These are phyloP conservation scores for Procambarus clarkii DNA, from an alignment of 1,140 invertebrate species.

Conservation along the genomic window DNA sequence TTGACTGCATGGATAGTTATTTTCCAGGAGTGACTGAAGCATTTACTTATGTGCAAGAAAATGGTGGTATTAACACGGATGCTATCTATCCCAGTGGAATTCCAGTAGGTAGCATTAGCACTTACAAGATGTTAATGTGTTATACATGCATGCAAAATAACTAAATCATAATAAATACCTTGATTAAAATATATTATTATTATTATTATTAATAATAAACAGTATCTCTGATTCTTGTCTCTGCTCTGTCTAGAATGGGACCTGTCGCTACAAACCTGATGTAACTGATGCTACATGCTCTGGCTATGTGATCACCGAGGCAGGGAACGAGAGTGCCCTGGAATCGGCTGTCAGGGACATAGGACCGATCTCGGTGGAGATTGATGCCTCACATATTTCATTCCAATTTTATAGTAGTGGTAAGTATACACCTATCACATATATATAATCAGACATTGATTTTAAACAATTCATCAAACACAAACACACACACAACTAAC, in stretches of 20 bases:
- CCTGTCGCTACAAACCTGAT: conserved; percentile 83
- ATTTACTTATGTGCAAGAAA: conserved; percentile 82
- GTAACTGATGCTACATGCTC: conserved; percentile 83
- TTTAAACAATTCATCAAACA: too few species aligned
- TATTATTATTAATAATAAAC: too few species aligned
- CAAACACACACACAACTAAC: too few species aligned
- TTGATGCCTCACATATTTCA: conserved; percentile 80
- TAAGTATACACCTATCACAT: conserved; percentile 56
- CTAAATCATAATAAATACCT: too few species aligned
- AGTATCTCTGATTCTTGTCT: not conserved
- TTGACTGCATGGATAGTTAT: conserved; percentile 79
- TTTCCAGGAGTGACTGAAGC: conserved; percentile 82
- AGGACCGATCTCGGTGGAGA: conserved; percentile 86
- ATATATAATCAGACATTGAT: not conserved
- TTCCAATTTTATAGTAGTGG: conserved; percentile 88
- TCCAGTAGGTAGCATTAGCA: conserved; percentile 73
- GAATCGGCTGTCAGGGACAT: conserved; percentile 88
- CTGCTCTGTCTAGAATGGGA: conserved; percentile 64
- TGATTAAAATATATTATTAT: too few species aligned
- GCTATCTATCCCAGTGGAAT: conserved; percentile 92
- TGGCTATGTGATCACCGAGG: conserved; percentile 87
- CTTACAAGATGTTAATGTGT: too few species aligned
- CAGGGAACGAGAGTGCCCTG: conserved; percentile 83
- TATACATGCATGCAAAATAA: too few species aligned
- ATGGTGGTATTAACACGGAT: conserved; percentile 94